Evolutionary conservation across 2,113 vertebrate genomes (phyloP).

Genomic region (Reinhardtius hippoglossoides): DNA sequence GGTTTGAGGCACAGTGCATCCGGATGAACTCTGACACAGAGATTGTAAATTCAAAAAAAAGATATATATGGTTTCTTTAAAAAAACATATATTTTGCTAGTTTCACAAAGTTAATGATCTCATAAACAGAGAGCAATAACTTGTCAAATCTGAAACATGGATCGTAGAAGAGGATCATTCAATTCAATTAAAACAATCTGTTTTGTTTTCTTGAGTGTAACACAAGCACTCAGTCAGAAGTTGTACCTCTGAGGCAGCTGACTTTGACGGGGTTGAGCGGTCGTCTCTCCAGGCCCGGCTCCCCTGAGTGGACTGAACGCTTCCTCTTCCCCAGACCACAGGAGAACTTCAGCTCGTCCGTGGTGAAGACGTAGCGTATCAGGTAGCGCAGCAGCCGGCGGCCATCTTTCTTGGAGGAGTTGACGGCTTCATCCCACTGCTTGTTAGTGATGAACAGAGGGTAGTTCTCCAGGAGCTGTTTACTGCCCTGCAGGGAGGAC

Average conservation of each 20-base stretch:
- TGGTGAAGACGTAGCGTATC: conserved; percentile 98
- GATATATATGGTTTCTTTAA: too few relatives aligned
- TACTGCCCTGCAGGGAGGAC: conserved; percentile 89
- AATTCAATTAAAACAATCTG: neutral
- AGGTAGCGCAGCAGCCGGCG: conserved; percentile 96
- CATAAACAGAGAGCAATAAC: neutral
- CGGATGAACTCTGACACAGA: conserved; percentile 94
- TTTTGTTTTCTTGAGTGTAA: too few relatives aligned
- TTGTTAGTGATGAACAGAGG: conserved; percentile 99
- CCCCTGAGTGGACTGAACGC: conserved; percentile 97
- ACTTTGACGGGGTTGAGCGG: conserved; percentile 99
- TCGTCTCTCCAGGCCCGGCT: conserved; percentile 95
- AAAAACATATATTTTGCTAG: too few relatives aligned
- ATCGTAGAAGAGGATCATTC: neutral
- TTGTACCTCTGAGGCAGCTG: conserved; percentile 98
- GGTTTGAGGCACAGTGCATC: conserved; percentile 98
- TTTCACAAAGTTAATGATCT: too few relatives aligned
- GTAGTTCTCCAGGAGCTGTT: conserved; percentile 98
- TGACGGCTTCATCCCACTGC: conserved; percentile 99
- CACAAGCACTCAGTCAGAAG: neutral
- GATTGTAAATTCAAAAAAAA: neutral
- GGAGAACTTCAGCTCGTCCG: conserved; percentile 99
- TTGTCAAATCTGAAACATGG: neutral
- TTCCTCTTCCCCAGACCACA: conserved; percentile 99
- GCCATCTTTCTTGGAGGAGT: conserved; percentile 98